These are phyloP conservation scores for Ditylenchus weischeri DNA, from an alignment of 2,888 invertebrate genomes.

Conservation along the genomic window DNA sequence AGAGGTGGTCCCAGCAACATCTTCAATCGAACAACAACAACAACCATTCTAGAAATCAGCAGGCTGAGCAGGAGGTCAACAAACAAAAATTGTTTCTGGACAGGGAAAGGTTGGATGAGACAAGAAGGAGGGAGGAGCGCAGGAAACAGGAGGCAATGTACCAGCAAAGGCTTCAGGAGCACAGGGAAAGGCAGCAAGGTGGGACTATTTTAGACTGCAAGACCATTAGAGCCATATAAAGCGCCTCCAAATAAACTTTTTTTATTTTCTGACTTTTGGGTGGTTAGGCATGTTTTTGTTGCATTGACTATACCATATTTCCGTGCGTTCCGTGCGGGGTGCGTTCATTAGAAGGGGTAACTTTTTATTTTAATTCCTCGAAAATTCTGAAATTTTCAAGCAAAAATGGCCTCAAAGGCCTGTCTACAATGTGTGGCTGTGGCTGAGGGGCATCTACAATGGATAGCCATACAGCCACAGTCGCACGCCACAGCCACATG, in stretches of 20 bases:
- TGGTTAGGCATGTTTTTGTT: too few relatives aligned
- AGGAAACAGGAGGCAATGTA: background rate
- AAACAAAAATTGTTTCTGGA: background rate
- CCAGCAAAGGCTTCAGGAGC: slow-evolving; percentile 8
- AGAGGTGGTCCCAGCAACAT: background rate
- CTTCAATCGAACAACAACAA: background rate
- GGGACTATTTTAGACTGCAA: background rate
- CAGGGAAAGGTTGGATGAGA: background rate
- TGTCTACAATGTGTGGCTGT: too few relatives aligned
- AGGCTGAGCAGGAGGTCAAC: background rate
- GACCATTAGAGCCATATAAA: too few relatives aligned
- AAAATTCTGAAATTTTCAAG: too few relatives aligned
- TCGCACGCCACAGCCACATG: too few relatives aligned
- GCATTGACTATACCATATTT: too few relatives aligned
- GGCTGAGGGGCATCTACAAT: too few relatives aligned
- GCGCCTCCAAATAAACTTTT: background rate
- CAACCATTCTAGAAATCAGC: background rate
- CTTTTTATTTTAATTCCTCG: too few relatives aligned
- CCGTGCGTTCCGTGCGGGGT: too few relatives aligned
- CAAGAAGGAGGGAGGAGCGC: slow-evolving; percentile 7
- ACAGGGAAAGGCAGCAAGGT: slow-evolving; percentile 4
- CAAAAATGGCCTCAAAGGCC: too few relatives aligned
- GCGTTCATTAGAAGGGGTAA: too few relatives aligned
- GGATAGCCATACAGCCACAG: too few relatives aligned
- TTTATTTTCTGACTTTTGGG: background rate